Evolutionary conservation across 2,113 vertebrate genomes (phyloP), one percentile per base, ranked within the genome.

Genomic region (Catharus fuscescens): DNA sequence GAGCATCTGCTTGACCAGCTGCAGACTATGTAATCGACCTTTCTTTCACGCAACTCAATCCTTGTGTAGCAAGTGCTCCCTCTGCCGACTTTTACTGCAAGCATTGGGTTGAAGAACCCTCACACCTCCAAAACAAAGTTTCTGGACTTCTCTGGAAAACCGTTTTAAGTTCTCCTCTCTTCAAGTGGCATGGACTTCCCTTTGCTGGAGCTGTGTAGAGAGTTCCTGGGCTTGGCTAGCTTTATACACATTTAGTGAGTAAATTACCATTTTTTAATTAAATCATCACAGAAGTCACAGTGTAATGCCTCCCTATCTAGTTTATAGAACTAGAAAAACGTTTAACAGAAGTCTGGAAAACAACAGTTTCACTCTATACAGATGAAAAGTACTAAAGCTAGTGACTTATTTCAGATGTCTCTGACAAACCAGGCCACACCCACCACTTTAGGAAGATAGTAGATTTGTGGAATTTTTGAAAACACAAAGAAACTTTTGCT

Each of bases 31-130:
- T 8, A 81, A 70, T 6, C 3, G 0, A 1, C 9, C 16, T 19
- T 38, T 38, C 16, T 19, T 38, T 38, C 38, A 38, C 38, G 15
- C 45, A 45, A 11, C 8, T 24, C 24, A 7, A 5, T 16, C 11
- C 4, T 40, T 26, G 10, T 2, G 5, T 3, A 38, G 2, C 6
- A 24, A 38, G 7, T 2, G 13, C 16, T 80, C 9, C 4, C 10
- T 24, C 9, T 2, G 0, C 14, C n/a, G 26, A 14, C 21, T 76
- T 54, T 13, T 28, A 57, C 34, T 28, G 8, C 14, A 47, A 42
- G 10, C 8, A 40, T 31, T 56, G 29, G 5, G 9, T 3, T 47
- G 14, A 60, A 86, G 48, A 90, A 53, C 1, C 3, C 3, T 7
- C 36, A 54, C 26, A 72, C 23, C 19, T 44, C 28, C 25, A 61